phyloP scores from a whole-genome alignment of 2,888 invertebrate species.

The Rotaria macrura region DNA sequence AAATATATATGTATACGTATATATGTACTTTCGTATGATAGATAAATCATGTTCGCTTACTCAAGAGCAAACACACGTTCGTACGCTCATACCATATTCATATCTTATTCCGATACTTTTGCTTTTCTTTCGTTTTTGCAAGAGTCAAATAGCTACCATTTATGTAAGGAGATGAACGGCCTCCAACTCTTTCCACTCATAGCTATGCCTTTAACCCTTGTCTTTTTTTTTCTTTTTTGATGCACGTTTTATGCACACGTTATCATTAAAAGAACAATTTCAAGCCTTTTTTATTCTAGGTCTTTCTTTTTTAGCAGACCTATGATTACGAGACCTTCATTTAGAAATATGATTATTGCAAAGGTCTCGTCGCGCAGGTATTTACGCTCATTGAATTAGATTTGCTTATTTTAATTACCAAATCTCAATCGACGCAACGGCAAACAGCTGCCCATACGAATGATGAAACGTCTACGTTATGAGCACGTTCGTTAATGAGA shows the following conservation, averaged over 20 bases:
- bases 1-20: too few relatives aligned
- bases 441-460: not conserved
- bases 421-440: not conserved
- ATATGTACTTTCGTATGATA: not conserved
- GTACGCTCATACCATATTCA: not conserved
- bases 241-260: not conserved
- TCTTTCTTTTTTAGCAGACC: not conserved
- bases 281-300: not conserved
- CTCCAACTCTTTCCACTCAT: not conserved
- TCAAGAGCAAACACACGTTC: not conserved
- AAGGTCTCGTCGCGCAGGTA: not conserved
- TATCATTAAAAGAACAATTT: not conserved
- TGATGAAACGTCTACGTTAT: not conserved
- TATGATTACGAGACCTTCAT: not conserved
- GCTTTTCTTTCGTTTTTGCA: not conserved
- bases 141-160: not conserved
- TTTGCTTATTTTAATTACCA: not conserved
- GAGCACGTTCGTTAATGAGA: not conserved
- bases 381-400: not conserved
- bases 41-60: conserved; percentile 12
- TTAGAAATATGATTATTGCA: not conserved
- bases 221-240: not conserved
- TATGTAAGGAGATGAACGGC: not conserved
- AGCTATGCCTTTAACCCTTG: not conserved
- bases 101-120: not conserved